phyloP scores from a whole-genome alignment of 2,888 invertebrate species.

The Callyntrura guangdongensis region DNA sequence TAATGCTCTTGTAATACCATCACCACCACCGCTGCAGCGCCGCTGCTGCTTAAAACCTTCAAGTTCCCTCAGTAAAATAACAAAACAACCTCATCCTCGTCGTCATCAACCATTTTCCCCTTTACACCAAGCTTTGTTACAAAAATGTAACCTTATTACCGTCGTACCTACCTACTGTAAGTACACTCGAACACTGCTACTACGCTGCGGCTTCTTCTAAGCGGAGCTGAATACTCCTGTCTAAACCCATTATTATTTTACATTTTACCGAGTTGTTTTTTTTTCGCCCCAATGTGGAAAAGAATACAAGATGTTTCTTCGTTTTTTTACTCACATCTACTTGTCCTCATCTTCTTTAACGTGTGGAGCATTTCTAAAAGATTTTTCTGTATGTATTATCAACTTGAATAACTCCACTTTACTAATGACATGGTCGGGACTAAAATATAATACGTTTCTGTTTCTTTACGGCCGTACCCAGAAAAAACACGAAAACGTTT shows the following conservation, averaged over 20 bases:
- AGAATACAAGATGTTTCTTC: conserved; percentile 19
- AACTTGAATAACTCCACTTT: conserved; percentile 26
- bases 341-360: not conserved
- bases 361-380: conserved; percentile 37
- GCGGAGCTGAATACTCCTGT: conserved; percentile 12
- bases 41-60: conserved; percentile 25
- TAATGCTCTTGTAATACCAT: conserved; percentile 17
- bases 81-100: conserved; percentile 50
- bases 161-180: too few species aligned
- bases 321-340: conserved; percentile 6
- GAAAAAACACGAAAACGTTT: conserved; percentile 49
- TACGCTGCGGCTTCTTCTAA: conserved; percentile 40
- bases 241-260: conserved; percentile 47
- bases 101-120: conserved; percentile 63
- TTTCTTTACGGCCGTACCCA: not conserved
- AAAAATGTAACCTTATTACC: conserved; percentile 31
- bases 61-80: conserved; percentile 63
- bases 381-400: not conserved
- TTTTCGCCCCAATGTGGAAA: conserved; percentile 61
- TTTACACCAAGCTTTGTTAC: conserved; percentile 20
- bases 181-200: conserved; percentile 34
- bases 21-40: conserved; percentile 32
- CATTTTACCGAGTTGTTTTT: conserved; percentile 3
- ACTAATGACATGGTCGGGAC: conserved; percentile 62
- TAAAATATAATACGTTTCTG: conserved; percentile 15